Conservation (phyloP, 2,797 vertebrate species). For the Lates japonicus region DNA sequence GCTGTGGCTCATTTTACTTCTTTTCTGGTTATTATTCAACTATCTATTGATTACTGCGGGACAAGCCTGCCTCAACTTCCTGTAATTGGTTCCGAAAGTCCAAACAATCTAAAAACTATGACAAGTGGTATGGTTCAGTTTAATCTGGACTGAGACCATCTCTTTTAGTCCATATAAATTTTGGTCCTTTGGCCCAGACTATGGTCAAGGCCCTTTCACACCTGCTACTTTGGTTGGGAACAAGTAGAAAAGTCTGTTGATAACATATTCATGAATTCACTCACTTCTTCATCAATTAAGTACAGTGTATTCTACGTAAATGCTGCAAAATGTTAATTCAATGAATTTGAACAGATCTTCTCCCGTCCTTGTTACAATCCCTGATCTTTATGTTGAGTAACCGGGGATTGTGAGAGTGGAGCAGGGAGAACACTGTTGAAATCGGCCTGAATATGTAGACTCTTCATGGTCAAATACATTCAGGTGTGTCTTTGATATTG, state of each 20-base stretch:
- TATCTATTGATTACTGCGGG: too few relatives aligned
- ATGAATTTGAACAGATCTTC: neutral
- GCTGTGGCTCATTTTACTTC: too few relatives aligned
- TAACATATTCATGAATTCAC: neutral
- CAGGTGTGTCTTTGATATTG: constrained; percentile 62
- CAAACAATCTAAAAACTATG: too few relatives aligned
- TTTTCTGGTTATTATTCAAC: too few relatives aligned
- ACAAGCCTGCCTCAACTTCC: too few relatives aligned
- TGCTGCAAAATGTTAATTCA: neutral
- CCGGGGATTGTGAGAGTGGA: neutral
- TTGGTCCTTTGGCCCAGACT: too few relatives aligned
- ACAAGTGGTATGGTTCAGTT: too few relatives aligned
- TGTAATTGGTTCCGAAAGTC: too few relatives aligned
- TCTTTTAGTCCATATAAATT: too few relatives aligned
- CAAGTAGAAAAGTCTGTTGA: neutral
- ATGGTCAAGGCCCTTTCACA: too few relatives aligned
- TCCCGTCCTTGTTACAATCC: neutral
- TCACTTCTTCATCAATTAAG: neutral
- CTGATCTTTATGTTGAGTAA: constrained; percentile 9
- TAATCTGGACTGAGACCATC: too few relatives aligned
- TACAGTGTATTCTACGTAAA: neutral
- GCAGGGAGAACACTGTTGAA: neutral
- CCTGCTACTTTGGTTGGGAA: too few relatives aligned
- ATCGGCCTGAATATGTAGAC: constrained; percentile 22
- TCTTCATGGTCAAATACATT: constrained; percentile 64